Evolutionary conservation across 2,888 invertebrate species (phyloP).

Genomic region (Serripes groenlandicus): DNA sequence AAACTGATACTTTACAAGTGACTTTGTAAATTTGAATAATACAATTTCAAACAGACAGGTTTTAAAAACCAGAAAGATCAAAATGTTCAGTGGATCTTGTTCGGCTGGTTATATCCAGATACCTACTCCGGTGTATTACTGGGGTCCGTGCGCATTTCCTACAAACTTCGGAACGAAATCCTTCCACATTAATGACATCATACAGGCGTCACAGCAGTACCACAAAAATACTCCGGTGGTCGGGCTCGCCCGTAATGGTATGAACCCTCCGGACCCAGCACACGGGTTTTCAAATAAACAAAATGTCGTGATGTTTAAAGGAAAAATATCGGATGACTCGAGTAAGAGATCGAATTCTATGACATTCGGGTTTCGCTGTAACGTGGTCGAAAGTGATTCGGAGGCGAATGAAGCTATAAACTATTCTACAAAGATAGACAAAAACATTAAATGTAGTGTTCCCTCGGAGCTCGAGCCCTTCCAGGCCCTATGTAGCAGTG

Average conservation of each 20-base stretch:
- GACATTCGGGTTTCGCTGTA: not conserved
- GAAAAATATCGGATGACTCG: not conserved
- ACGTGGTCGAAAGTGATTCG: not conserved
- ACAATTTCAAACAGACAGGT: too few relatives aligned
- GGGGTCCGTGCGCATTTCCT: conserved; percentile 51
- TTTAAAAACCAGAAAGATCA: too few relatives aligned
- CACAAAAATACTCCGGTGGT: not conserved
- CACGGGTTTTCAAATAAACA: not conserved
- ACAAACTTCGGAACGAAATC: conserved; percentile 45
- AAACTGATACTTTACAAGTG: too few relatives aligned
- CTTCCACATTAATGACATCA: conserved; percentile 68
- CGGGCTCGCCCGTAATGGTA: not conserved
- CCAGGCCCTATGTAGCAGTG: conserved; percentile 77
- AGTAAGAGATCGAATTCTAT: not conserved
- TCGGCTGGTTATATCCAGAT: conserved; percentile 57
- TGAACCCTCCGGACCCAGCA: not conserved
- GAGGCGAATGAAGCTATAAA: conserved; percentile 32
- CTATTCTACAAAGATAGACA: conserved; percentile 37
- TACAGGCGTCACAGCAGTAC: conserved; percentile 56
- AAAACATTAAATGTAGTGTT: conserved; percentile 42
- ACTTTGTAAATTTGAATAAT: too few relatives aligned
- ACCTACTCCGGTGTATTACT: conserved; percentile 63
- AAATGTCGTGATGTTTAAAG: not conserved
- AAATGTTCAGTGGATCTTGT: conserved; percentile 58
- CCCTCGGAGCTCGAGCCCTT: conserved; percentile 78